Base-by-base conservation (phyloP, 2,888 invertebrate species). In the Stenodera caucasica region DNA sequence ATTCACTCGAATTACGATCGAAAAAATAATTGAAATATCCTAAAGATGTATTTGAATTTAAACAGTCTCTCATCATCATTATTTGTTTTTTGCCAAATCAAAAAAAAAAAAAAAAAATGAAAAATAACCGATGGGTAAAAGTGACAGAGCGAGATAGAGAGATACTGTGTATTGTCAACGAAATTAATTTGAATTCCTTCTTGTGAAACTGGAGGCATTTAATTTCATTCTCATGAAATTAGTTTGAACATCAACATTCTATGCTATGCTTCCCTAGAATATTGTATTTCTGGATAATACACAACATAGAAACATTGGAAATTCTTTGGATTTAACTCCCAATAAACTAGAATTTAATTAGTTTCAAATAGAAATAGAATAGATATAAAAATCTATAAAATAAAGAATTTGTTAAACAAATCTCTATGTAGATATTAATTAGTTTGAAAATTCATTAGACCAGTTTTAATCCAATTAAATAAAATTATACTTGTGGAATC, bases 141-240 rank as follows among this genome's bases (percentile, higher is more conserved):
- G n/a, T 1, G 4, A 33, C 33, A n/a, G 2, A 33, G n/a, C 11
- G 1, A 33, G 2, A 12, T 33, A 33, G 12, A 40, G 37, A 40
- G 15, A 40, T 40, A 40, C 37, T 18, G 37, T 40, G 18, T 40
- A 51, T 51, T 51, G 51, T 18, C 15, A 51, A 32, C 26, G 30
- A 51, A 51, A 51, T 51, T 32, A 32, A 51, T 51, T 51, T 51
- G 51, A 30, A 51, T 51, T 51, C 51, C 32, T 51, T 30, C 51
- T 51, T 51, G 32, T 51, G 51, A 32, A 51, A 51, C 30, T 51
- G 18, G 32, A 51, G 32, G 29, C 51, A 26, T 51, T 51, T 32
- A 51, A 32, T 51, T 32, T 51, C 51, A 32, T 50, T 51, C 51
- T 51, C 51, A 32, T 51, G 51, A 18, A 51, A 32, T 51, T 51